These are phyloP conservation scores for Schlechtendalia chinensis DNA, from an alignment of 1,140 invertebrate species.

Conservation along the genomic window DNA sequence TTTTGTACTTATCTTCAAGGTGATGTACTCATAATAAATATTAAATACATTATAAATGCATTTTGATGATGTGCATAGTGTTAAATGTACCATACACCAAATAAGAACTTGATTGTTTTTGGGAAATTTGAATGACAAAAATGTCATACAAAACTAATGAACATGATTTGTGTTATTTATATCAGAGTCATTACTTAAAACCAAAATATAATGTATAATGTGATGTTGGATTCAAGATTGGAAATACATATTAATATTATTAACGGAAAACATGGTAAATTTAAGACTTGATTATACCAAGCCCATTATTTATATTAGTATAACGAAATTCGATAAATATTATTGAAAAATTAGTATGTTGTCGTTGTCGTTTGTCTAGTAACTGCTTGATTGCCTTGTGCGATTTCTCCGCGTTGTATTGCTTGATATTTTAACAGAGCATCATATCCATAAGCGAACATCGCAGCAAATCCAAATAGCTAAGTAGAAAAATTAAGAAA, in stretches of 20 bases:
- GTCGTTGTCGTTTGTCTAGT: conserved; percentile 51
- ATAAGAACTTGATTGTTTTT: no score
- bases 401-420: conserved; percentile 53
- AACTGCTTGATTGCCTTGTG: conserved; percentile 53
- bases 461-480: conserved; percentile 39
- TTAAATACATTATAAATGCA: no score
- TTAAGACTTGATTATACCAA: background rate
- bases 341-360: background rate
- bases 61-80: no score
- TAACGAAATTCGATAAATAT: background rate
- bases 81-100: no score
- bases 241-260: background rate
- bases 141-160: no score
- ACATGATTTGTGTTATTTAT: no score
- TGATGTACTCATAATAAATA: no score
- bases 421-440: conserved; percentile 72
- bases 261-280: background rate
- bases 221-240: background rate
- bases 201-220: no score
- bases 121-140: no score
- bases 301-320: conserved; percentile 4
- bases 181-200: no score
- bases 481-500: background rate
- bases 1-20: no score
- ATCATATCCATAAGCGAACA: conserved; percentile 64